A percentile compares a stretch with the other conserved stretches of the same genome.
phyloP scores from a whole-genome alignment of 2,797 vertebrate genomes.

The Tragopan temminckii region DNA sequence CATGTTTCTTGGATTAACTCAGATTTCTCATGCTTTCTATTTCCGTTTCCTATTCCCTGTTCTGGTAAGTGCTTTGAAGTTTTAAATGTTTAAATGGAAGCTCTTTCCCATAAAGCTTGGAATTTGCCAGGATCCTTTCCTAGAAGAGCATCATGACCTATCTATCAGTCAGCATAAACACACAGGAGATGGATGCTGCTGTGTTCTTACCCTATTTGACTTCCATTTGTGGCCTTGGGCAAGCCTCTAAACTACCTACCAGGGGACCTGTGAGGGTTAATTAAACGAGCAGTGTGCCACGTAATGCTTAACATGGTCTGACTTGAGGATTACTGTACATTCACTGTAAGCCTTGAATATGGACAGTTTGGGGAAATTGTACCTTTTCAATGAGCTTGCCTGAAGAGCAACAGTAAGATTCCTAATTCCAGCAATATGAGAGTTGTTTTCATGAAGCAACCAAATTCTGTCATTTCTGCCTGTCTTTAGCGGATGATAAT shows the following conservation, averaged over 20 bases:
- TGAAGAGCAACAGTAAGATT: background rate
- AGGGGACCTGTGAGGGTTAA: background rate
- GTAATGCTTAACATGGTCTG: background rate
- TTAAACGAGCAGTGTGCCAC: background rate
- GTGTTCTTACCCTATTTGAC: background rate
- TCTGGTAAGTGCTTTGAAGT: constrained; percentile 45
- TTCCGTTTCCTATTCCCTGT: constrained; percentile 8
- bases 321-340: background rate
- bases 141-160: background rate
- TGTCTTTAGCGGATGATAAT: background rate
- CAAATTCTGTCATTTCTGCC: background rate
- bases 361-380: background rate
- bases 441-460: background rate
- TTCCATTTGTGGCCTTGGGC: background rate
- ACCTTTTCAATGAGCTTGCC: background rate
- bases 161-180: background rate
- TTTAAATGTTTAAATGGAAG: constrained; percentile 52
- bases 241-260: background rate
- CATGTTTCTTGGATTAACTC: constrained; percentile 26
- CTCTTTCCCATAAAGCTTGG: constrained; percentile 39
- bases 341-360: background rate
- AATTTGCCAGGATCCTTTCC: constrained; percentile 27
- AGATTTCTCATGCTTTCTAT: constrained; percentile 50
- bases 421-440: background rate
- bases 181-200: background rate